A percentile compares a stretch with the other conserved stretches of the same genome.
phyloP scores from a whole-genome alignment of 2,797 vertebrate genomes.

The Microctenopoma steveboyesi region DNA sequence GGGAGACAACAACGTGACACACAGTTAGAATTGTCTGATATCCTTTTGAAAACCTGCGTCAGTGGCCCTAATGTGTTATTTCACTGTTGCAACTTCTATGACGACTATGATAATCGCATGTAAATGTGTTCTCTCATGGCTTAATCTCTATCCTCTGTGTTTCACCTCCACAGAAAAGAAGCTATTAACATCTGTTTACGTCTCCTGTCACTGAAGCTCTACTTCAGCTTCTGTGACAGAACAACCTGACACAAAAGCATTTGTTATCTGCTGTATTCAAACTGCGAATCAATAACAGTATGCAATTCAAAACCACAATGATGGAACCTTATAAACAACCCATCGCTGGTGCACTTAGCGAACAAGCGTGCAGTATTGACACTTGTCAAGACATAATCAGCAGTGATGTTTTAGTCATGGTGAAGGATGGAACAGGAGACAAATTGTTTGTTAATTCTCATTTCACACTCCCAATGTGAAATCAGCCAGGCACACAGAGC shows the following conservation, averaged over 20 bases:
- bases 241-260: constrained; percentile 22
- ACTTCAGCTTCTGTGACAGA: constrained; percentile 31
- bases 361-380: constrained; percentile 68
- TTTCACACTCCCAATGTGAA: constrained; percentile 79
- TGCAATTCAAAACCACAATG: constrained; percentile 47
- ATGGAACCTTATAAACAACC: constrained; percentile 48
- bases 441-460: constrained; percentile 80
- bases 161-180: constrained; percentile 44
- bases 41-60: constrained; percentile 25
- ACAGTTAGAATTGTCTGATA: constrained; percentile 22
- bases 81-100: constrained; percentile 36
- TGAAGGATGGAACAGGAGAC: constrained; percentile 70
- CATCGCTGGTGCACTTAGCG: constrained; percentile 62
- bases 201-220: constrained; percentile 36
- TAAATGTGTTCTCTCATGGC: constrained; percentile 48
- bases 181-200: constrained; percentile 46
- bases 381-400: constrained; percentile 77
- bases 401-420: constrained; percentile 76
- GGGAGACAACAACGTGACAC: constrained; percentile 25
- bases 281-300: constrained; percentile 37
- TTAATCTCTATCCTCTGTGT: constrained; percentile 53
- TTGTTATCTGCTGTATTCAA: constrained; percentile 55
- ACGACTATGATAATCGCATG: constrained; percentile 47
- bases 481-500: constrained; percentile 71
- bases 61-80: constrained; percentile 30